A percentile compares a stretch with the other conserved stretches of the same genome.
These are phyloP conservation scores for Frieseomelitta varia DNA, from an alignment of 1,140 invertebrate species.

Conservation along the genomic window DNA sequence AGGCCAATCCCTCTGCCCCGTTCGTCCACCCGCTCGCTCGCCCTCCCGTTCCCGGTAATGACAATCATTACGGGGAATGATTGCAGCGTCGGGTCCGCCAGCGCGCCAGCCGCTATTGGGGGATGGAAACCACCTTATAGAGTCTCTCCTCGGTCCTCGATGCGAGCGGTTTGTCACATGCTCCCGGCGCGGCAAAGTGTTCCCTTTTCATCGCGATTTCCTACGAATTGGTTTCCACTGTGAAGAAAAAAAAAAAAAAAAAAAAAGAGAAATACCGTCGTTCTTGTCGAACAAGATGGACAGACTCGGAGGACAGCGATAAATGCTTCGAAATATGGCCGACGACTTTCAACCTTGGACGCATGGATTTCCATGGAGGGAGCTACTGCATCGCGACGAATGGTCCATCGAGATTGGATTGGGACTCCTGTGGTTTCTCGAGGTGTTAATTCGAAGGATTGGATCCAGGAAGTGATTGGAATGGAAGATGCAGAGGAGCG, in stretches of 20 bases:
- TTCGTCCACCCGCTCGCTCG: slow-evolving; percentile 70
- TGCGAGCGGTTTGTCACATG: slow-evolving; percentile 77
- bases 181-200: slow-evolving; percentile 53
- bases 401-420: background rate
- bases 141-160: slow-evolving; percentile 76
- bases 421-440: background rate
- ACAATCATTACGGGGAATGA: slow-evolving; percentile 80
- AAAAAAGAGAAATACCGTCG: slow-evolving; percentile 26
- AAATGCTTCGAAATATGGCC: background rate
- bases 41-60: slow-evolving; percentile 77
- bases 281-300: slow-evolving; percentile 12
- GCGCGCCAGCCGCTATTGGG: slow-evolving; percentile 73
- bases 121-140: slow-evolving; percentile 78
- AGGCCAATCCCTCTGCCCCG: slow-evolving; percentile 70
- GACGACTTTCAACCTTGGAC: background rate
- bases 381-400: background rate
- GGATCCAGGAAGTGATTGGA: background rate
- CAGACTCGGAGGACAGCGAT: background rate
- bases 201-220: slow-evolving; percentile 48
- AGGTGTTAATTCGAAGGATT: background rate
- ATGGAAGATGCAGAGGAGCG: background rate
- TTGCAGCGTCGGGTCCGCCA: slow-evolving; percentile 76
- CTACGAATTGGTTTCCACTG: slow-evolving; percentile 13
- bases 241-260: too few species aligned
- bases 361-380: background rate